These are phyloP conservation scores for Genyomyrus donnyi DNA, from an alignment of 2,113 vertebrate species.

Conservation along the genomic window DNA sequence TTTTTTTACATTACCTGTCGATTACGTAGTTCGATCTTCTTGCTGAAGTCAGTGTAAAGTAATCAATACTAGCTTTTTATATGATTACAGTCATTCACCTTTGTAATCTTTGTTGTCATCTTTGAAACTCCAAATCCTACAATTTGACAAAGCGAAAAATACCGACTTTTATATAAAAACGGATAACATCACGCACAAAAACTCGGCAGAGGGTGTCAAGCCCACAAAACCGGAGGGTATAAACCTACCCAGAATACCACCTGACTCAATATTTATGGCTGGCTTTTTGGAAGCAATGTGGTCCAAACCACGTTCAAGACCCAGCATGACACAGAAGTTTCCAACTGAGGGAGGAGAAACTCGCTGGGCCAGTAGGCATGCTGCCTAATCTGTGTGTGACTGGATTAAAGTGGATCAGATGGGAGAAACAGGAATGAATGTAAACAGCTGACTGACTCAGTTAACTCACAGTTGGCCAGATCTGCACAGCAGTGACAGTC, in stretches of 20 bases:
- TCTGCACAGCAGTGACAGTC: not conserved
- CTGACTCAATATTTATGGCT: not conserved
- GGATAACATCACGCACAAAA: not conserved
- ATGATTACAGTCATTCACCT: not conserved
- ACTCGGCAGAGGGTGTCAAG: not conserved
- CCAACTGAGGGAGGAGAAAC: not conserved
- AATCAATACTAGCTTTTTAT: conserved; percentile 9
- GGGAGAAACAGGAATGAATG: conserved; percentile 29
- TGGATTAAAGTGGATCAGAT: conserved; percentile 46
- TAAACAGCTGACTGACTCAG: not conserved
- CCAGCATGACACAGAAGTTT: not conserved
- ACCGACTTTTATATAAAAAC: not conserved
- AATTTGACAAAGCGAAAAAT: not conserved
- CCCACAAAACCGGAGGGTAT: not conserved
- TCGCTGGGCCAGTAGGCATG: not conserved
- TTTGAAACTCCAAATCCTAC: not conserved
- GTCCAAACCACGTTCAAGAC: conserved; percentile 16
- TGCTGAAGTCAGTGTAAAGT: not conserved
- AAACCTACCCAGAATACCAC: not conserved
- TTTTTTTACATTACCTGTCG: not conserved
- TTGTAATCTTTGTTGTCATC: not conserved
- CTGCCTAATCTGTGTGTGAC: not conserved
- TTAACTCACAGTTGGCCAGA: not conserved
- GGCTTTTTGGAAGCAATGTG: not conserved
- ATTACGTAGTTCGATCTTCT: not conserved